Percentiles rank a stretch among this genome's conserved stretches.
Evolutionary conservation across 2,888 invertebrate genomes (phyloP).

Genomic region (Diarsia mendica): DNA sequence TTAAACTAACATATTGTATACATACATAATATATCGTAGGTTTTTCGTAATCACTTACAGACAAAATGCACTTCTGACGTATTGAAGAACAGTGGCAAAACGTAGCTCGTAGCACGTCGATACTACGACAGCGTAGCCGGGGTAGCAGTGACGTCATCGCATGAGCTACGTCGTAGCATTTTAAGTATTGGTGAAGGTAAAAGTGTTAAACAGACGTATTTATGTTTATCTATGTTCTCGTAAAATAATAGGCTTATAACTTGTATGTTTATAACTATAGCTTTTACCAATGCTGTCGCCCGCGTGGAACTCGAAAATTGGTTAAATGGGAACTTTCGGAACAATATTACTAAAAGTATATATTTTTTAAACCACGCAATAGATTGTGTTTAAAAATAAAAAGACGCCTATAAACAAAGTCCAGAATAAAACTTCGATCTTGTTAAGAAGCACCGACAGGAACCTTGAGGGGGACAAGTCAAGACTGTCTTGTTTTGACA

Average conservation of each 20-base stretch:
- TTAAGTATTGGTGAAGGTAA: background rate
- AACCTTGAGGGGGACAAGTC: background rate
- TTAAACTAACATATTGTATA: too few species aligned
- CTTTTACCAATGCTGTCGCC: background rate
- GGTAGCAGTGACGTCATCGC: constrained; percentile 34
- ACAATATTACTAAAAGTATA: background rate
- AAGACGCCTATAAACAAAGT: background rate
- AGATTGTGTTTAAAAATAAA: background rate
- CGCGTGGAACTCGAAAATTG: background rate
- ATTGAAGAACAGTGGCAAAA: constrained; percentile 20
- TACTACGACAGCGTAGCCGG: constrained; percentile 17
- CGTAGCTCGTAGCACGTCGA: constrained; percentile 9
- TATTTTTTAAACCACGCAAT: background rate
- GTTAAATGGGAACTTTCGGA: background rate
- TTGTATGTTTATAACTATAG: background rate
- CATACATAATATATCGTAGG: too few species aligned
- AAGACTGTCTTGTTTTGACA: too few species aligned
- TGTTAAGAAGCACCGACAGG: background rate
- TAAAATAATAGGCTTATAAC: background rate
- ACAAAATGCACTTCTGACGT: background rate
- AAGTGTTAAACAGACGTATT: background rate
- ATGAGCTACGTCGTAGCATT: constrained; percentile 28
- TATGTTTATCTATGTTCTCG: background rate
- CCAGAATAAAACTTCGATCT: background rate
- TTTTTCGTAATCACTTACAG: background rate